Evolutionary conservation across 2,797 vertebrate genomes (phyloP).

Genomic region (Orestias chungarensis): DNA sequence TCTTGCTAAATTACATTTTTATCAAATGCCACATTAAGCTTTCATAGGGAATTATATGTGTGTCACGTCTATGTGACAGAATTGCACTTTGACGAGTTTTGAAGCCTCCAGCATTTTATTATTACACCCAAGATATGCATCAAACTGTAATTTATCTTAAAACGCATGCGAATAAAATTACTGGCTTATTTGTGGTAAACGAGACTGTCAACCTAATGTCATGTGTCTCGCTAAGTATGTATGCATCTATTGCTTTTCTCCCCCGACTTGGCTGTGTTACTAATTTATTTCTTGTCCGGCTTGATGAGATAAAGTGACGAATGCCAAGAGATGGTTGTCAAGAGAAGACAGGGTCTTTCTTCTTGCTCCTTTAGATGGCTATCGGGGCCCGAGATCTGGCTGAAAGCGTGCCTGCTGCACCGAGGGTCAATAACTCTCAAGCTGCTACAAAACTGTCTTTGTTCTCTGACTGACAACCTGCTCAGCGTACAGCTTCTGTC

Average conservation of each 20-base stretch:
- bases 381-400: constrained; percentile 67
- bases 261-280: constrained; percentile 34
- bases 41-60: constrained; percentile 10
- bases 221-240: constrained; percentile 35
- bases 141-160: constrained; percentile 45
- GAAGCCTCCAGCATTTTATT: constrained; percentile 20
- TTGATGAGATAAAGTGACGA: constrained; percentile 71
- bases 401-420: constrained; percentile 46
- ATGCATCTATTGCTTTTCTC: constrained; percentile 23
- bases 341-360: constrained; percentile 60
- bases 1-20: neutral
- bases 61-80: neutral
- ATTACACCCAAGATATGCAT: constrained; percentile 31
- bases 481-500: constrained; percentile 25
- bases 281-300: constrained; percentile 69
- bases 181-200: constrained; percentile 31
- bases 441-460: constrained; percentile 50
- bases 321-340: constrained; percentile 52
- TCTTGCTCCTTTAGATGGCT: constrained; percentile 45
- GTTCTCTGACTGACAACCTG: constrained; percentile 55
- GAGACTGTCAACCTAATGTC: constrained; percentile 42
- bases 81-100: constrained; percentile 30
- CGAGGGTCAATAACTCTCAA: constrained; percentile 58
- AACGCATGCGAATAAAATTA: constrained; percentile 52
- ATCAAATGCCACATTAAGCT: constrained; percentile 12